Evolutionary conservation across 92 coral and sea anemone genomes (phyloP), one percentile per base, ranked within the genome.

Genomic region (Epizoanthus illoricatus): DNA sequence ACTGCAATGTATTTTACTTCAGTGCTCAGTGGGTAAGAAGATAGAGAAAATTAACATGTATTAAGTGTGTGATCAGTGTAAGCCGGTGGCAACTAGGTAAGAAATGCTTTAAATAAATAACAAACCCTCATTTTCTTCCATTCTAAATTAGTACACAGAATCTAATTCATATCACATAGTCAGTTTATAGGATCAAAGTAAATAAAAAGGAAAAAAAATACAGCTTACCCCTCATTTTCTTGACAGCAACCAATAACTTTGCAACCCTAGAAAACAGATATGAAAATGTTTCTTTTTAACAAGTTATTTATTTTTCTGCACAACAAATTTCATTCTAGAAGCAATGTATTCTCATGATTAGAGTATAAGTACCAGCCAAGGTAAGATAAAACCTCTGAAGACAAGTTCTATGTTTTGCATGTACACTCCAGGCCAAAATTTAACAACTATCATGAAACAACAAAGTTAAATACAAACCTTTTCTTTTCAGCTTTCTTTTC

Each of bases 401-500:
- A 45, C 7, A 45, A 45, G 8, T 45, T 45, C 52, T 4, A 45
- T 45, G 56, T 49, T 49, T 8, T 49, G 56, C 8, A 49, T 49
- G 1, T 8, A 49, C 12, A 8, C 12, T 47, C 56, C 56, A 49
- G 11, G 13, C 56, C 56, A 8, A 49, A 2, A 49, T 0, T 49
- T 49, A 49, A 49, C 47, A 8, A 49, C 8, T 8, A 8, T 2
- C 56, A 49, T 13, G 56, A 8, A 49, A 49, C 56, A 49, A 49
- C 56, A 17, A 54, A 60, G 69, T 36, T 8, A 20, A 54, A 28
- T 39, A 69, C 20, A 47, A 6, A 93, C 97, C 94, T 91, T 86
- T 97, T 97, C 81, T 97, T 97, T 61, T 97, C 94, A 10, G 87
- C 94, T 86, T 87, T 93, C 84, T 91, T 91, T 76, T 92, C 91